phyloP scores from a whole-genome alignment of 2,888 invertebrate genomes.

The Cyrtodaria siliqua region DNA sequence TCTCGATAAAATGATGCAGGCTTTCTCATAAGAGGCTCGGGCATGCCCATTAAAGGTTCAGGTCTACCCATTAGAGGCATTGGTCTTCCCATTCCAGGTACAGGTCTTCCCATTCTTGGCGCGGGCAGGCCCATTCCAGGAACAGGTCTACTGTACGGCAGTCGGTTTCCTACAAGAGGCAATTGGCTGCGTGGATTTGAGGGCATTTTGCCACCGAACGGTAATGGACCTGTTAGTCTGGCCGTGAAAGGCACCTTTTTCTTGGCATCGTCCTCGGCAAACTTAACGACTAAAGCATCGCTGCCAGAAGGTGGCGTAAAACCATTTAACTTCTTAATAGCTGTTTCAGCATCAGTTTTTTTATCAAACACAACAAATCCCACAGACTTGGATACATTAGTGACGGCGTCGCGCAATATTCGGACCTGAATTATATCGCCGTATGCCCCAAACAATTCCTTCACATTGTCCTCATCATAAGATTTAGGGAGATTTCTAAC shows the following conservation, averaged over 20 bases:
- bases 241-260: neutral
- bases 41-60: no score
- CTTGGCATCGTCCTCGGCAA: slow-evolving; percentile 78
- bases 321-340: slow-evolving; percentile 92
- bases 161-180: no score
- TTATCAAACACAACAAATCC: slow-evolving; percentile 94
- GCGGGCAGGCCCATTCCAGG: no score
- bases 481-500: slow-evolving; percentile 93
- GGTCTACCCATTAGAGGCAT: no score
- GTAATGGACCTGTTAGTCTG: no score
- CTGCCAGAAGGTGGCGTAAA: slow-evolving; percentile 94
- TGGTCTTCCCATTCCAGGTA: no score
- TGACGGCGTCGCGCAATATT: slow-evolving; percentile 94
- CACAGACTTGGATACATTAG: slow-evolving; percentile 94
- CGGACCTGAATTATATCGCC: slow-evolving; percentile 97
- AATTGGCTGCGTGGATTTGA: no score
- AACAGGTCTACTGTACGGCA: no score
- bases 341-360: slow-evolving; percentile 95
- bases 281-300: slow-evolving; percentile 93
- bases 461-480: slow-evolving; percentile 91
- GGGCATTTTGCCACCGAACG: no score
- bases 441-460: slow-evolving; percentile 94
- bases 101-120: no score
- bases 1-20: neutral
- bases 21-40: neutral